A percentile compares a stretch with the other conserved stretches of the same genome.
These are phyloP conservation scores for Ditylenchus dipsaci DNA, from an alignment of 1,140 invertebrate genomes.

Conservation along the genomic window DNA sequence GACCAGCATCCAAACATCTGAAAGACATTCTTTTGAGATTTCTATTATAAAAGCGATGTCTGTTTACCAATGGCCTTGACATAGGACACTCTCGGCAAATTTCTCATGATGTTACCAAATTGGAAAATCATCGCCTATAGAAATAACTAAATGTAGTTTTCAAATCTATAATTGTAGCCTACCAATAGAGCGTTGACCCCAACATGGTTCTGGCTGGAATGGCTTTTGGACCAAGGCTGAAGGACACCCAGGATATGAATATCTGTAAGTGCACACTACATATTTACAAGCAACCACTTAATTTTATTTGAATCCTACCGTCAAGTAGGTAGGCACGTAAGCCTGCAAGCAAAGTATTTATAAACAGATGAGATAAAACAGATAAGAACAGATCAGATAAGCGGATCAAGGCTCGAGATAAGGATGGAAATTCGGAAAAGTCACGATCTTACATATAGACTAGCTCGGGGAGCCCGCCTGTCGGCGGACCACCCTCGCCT, in stretches of 20 bases:
- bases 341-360: constrained; percentile 58
- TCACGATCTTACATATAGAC: no score
- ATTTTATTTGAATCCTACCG: constrained; percentile 25
- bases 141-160: neutral
- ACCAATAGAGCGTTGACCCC: constrained; percentile 51
- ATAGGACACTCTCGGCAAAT: constrained; percentile 48
- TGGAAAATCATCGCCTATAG: constrained; percentile 56
- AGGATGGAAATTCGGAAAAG: no score
- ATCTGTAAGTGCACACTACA: no score
- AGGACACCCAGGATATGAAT: constrained; percentile 51
- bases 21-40: neutral
- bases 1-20: constrained; percentile 57
- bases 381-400: neutral
- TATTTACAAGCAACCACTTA: neutral
- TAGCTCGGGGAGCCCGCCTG: no score
- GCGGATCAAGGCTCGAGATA: neutral
- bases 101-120: constrained; percentile 57
- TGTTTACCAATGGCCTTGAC: constrained; percentile 49
- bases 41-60: neutral
- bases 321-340: constrained; percentile 56
- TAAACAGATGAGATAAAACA: neutral
- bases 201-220: constrained; percentile 57
- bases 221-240: constrained; percentile 53
- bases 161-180: no score
- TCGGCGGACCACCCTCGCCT: no score